Percentiles rank a stretch among this genome's conserved stretches.
Evolutionary conservation across 2,888 invertebrate species (phyloP).

Genomic region (Ferrisia virgata): DNA sequence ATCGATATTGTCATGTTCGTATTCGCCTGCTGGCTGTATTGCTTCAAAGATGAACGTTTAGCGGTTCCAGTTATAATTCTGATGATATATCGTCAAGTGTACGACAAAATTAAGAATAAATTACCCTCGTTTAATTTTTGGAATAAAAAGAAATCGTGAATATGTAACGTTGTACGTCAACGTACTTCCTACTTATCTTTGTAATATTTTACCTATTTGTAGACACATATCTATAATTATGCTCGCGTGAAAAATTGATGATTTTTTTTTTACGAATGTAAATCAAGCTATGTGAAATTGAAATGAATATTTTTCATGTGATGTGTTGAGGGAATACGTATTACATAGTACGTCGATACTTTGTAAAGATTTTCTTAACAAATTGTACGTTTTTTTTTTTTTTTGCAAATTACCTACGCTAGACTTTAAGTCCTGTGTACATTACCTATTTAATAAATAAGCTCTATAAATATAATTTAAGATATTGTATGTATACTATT

Average conservation of each 20-base stretch:
- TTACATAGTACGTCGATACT: background rate
- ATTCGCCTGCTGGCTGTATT: slow-evolving; percentile 76
- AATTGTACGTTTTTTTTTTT: background rate
- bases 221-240: background rate
- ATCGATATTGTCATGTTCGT: slow-evolving; percentile 72
- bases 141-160: background rate
- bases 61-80: slow-evolving; percentile 75
- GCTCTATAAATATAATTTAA: background rate
- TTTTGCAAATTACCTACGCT: background rate
- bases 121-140: slow-evolving; percentile 18
- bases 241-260: background rate
- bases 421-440: background rate
- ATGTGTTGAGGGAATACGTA: background rate
- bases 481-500: background rate
- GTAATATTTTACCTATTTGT: too few relatives aligned
- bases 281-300: background rate
- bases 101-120: slow-evolving; percentile 40
- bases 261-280: background rate
- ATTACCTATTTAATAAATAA: background rate
- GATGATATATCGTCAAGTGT: slow-evolving; percentile 61
- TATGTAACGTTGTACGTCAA: background rate
- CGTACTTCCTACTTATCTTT: too few relatives aligned
- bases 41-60: slow-evolving; percentile 74
- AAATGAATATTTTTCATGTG: background rate
- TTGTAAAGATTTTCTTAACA: background rate